These are phyloP conservation scores for Galendromus occidentalis DNA, from an alignment of 1,140 invertebrate genomes.

Conservation along the genomic window DNA sequence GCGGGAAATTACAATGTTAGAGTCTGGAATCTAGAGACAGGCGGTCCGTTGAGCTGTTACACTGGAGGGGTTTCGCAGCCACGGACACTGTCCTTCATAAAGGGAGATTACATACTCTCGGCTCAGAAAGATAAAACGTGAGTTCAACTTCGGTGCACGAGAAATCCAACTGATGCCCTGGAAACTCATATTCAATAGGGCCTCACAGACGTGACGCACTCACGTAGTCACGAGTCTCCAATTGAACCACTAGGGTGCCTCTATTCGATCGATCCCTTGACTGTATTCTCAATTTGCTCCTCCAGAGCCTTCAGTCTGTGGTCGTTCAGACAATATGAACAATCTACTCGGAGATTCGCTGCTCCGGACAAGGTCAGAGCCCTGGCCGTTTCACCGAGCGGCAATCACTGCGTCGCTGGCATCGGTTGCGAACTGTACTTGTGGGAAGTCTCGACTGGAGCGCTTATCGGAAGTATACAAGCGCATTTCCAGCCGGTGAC, in stretches of 20 bases:
- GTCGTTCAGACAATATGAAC: constrained; percentile 21
- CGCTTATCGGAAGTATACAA: constrained; percentile 43
- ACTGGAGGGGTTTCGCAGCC: neutral
- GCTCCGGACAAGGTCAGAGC: constrained; percentile 51
- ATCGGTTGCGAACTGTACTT: constrained; percentile 60
- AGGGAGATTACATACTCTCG: neutral
- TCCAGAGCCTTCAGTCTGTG: constrained; percentile 8
- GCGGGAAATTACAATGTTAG: constrained; percentile 1
- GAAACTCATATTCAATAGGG: too few species aligned
- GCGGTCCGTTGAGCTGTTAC: neutral
- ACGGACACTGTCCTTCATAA: neutral
- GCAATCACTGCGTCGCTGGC: constrained; percentile 46
- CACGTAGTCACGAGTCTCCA: too few species aligned
- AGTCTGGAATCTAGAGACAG: neutral
- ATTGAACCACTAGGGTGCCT: too few species aligned
- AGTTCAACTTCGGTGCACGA: neutral
- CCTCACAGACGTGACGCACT: too few species aligned
- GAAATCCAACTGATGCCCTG: too few species aligned
- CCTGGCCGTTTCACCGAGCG: constrained; percentile 43
- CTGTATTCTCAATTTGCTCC: too few species aligned
- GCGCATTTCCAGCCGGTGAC: constrained; percentile 59
- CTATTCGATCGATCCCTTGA: too few species aligned
- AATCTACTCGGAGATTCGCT: constrained; percentile 39
- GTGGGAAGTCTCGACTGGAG: constrained; percentile 52
- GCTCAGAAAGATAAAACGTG: neutral